Evolutionary conservation across 2,888 invertebrate genomes (phyloP).

Genomic region (Megastigmus dorsalis): DNA sequence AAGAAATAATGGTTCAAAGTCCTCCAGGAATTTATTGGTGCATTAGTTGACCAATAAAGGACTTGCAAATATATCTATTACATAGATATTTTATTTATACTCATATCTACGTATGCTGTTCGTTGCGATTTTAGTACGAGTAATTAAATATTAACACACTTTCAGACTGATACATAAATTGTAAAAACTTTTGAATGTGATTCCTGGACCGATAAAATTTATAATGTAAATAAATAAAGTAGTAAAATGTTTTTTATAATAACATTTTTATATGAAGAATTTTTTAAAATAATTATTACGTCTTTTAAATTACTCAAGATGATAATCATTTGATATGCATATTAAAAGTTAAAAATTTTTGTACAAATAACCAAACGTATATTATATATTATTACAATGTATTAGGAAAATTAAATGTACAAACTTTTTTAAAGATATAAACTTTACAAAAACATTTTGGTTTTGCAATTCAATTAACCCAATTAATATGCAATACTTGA

Average conservation of each 20-base stretch:
- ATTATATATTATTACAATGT: not conserved
- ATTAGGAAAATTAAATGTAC: constrained; percentile 7
- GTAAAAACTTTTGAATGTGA: not conserved
- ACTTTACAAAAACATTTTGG: not conserved
- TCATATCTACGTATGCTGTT: too few species aligned
- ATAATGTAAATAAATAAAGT: constrained; percentile 11
- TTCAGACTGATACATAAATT: not conserved
- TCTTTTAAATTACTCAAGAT: not conserved
- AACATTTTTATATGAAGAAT: constrained; percentile 6
- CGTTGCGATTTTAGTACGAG: too few species aligned
- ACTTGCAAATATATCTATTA: too few species aligned
- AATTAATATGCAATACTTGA: too few species aligned
- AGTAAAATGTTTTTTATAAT: not conserved
- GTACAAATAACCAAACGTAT: constrained; percentile 15
- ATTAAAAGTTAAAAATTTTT: constrained; percentile 11
- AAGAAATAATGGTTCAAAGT: too few species aligned
- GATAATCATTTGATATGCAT: constrained; percentile 18
- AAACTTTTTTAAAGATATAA: constrained; percentile 8
- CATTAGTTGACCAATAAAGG: too few species aligned
- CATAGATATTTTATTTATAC: too few species aligned
- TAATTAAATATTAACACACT: too few species aligned
- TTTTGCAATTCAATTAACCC: not conserved
- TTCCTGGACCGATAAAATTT: not conserved
- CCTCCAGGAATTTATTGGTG: too few species aligned
- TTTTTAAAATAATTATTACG: constrained; percentile 4